Base-by-base conservation (phyloP, 2,797 vertebrate species). In the Cyprinella venusta region DNA sequence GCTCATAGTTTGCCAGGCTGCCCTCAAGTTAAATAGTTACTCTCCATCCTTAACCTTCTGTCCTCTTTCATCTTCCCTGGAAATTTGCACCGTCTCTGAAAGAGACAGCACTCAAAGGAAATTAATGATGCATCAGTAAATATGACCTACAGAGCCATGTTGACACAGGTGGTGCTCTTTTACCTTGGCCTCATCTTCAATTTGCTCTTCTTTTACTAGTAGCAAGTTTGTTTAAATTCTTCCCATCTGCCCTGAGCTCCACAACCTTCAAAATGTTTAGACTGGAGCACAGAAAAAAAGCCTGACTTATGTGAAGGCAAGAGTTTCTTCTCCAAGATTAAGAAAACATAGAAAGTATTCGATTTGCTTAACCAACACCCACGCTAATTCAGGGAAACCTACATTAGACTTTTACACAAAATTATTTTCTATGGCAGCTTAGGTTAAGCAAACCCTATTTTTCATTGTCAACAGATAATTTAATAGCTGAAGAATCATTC, bases 161-260 rank as follows among this genome's bases (percentile, higher is more conserved):
- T 88, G 88, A 89, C 82, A 81, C 87, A 89, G 87, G 83, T 89
- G 87, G 67, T 87, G 77, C 68, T 77, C 81, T 86, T 80, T 86
- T 84, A 63, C 71, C 68, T 80, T 80, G 80, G 76, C 81, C 68
- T 77, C 40, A 19, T 85, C 54, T 61, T 79, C 26, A 54, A 42
- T 87, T 86, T 88, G 76, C 76, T 70, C 56, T 84, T 80, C 78
- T 87, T 86, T 84, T 81, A 84, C 81, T 48, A 68, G 40, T 79
- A 79, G 80, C 61, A 21, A 69, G 68, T 79, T 76, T 86, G 80
- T 78, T 87, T 87, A 71, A 88, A 84, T 65, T 87, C 71, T 70
- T 52, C 40, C 52, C 80, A 68, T 84, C 69, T 83, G 80, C 81
- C 36, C 38, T 38, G 33, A 76, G 10, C 36, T 59, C 67, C 56